Percentiles rank a stretch among this genome's conserved stretches.
Evolutionary conservation across 2,888 invertebrate species (phyloP).

Genomic region (Lypha dubia): DNA sequence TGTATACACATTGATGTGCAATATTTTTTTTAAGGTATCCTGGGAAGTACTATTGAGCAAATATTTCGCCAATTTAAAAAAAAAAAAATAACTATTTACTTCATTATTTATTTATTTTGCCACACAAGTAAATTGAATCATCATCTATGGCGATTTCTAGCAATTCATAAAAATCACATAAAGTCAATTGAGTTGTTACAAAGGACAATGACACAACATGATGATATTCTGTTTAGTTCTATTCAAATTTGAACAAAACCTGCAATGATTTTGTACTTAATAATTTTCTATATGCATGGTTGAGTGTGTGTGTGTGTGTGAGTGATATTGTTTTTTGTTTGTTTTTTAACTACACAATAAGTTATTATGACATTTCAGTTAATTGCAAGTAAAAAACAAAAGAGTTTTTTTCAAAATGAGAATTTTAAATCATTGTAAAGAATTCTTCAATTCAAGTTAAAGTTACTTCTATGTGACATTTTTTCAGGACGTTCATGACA

Average conservation of each 20-base stretch:
- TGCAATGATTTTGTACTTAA: conserved; percentile 36
- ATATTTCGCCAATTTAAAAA: too few species aligned
- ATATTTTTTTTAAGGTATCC: neutral
- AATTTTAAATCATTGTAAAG: conserved; percentile 30
- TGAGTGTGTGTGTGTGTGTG: too few species aligned
- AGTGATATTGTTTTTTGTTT: neutral
- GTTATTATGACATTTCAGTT: conserved; percentile 65
- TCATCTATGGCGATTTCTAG: conserved; percentile 12
- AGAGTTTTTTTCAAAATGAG: conserved; percentile 11
- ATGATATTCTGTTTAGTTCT: neutral
- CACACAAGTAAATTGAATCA: conserved; percentile 28
- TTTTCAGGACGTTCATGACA: neutral
- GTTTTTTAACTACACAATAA: conserved; percentile 22
- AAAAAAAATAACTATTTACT: too few species aligned
- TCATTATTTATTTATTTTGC: conserved; percentile 30
- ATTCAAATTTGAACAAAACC: conserved; percentile 18
- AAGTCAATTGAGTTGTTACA: conserved; percentile 41
- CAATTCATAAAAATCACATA: conserved; percentile 3
- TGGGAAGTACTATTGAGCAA: neutral
- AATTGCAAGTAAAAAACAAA: conserved; percentile 30
- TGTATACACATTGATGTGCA: too few species aligned
- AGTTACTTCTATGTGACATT: neutral
- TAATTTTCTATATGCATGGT: too few species aligned
- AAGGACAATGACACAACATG: conserved; percentile 44
- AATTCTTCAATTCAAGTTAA: neutral